Conservation (phyloP, 2,888 invertebrate species). For the Quadriops clusia region DNA sequence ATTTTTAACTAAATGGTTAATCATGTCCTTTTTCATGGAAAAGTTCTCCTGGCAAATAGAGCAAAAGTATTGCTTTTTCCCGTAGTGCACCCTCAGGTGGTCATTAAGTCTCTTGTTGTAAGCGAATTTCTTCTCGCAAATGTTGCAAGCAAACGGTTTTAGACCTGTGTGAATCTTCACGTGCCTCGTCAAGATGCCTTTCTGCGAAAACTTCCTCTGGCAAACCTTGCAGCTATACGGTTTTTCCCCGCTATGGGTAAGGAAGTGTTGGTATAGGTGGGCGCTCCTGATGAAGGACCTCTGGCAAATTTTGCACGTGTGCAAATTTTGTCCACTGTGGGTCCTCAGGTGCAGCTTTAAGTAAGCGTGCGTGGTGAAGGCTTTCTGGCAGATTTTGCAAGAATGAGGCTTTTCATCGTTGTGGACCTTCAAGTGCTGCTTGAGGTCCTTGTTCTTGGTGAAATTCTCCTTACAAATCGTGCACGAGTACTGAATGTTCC, state of each 20-base stretch:
- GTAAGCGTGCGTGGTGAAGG: too few relatives aligned
- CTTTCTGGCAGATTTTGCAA: too few relatives aligned
- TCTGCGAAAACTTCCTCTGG: constrained; percentile 1
- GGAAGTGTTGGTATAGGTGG: not conserved
- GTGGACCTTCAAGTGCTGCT: too few relatives aligned
- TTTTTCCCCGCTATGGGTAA: constrained; percentile 1
- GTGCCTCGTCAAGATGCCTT: not conserved
- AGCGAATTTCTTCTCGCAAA: not conserved
- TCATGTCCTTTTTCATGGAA: too few relatives aligned
- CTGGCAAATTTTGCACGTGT: constrained; percentile 3
- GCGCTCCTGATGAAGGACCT: not conserved
- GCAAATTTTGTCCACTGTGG: constrained; percentile 1
- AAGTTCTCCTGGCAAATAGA: not conserved
- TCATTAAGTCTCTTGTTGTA: not conserved
- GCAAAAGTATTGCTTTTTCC: constrained; percentile 1
- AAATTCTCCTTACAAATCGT: too few relatives aligned
- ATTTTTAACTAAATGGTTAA: too few relatives aligned
- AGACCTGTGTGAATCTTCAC: constrained; percentile 1
- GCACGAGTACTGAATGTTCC: too few relatives aligned
- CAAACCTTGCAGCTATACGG: too few relatives aligned
- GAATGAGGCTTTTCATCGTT: too few relatives aligned
- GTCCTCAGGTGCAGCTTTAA: not conserved
- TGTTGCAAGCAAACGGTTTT: constrained; percentile 2
- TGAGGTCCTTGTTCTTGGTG: too few relatives aligned
- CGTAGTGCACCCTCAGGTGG: not conserved